Conservation (phyloP, 2,888 invertebrate species). For the Cheiracanthium punctorium region DNA sequence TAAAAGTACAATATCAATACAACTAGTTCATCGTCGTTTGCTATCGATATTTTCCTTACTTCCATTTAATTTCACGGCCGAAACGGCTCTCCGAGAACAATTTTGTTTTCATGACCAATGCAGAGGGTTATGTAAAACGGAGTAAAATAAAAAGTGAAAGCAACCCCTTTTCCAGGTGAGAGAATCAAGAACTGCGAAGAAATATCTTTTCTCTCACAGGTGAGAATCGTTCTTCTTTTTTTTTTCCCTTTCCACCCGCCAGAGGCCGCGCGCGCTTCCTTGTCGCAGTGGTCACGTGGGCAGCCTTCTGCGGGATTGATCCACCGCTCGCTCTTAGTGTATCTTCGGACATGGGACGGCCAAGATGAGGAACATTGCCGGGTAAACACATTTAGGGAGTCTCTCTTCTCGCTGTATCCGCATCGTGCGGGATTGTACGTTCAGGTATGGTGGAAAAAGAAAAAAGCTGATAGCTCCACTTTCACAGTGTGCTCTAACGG, state of each 20-base stretch:
- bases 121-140: neutral
- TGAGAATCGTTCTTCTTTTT: neutral
- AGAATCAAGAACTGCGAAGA: neutral
- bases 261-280: slow-evolving; percentile 30
- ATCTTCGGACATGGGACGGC: slow-evolving; percentile 1
- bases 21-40: too few relatives aligned
- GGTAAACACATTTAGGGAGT: neutral
- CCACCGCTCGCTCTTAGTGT: slow-evolving; percentile 8
- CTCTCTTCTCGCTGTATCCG: neutral
- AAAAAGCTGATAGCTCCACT: too few relatives aligned
- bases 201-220: neutral
- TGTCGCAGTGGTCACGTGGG: slow-evolving; percentile 68
- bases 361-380: neutral
- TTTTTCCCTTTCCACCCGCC: slow-evolving; percentile 3
- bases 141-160: neutral
- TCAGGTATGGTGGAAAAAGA: too few relatives aligned
- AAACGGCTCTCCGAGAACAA: too few relatives aligned
- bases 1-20: too few relatives aligned
- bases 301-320: slow-evolving; percentile 43
- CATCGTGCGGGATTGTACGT: neutral
- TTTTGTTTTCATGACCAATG: too few relatives aligned
- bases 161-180: neutral
- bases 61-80: too few relatives aligned
- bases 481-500: too few relatives aligned
- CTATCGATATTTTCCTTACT: too few relatives aligned